These are phyloP conservation scores for Amblyopsis rosae DNA, from an alignment of 2,113 vertebrate species.

Conservation along the genomic window DNA sequence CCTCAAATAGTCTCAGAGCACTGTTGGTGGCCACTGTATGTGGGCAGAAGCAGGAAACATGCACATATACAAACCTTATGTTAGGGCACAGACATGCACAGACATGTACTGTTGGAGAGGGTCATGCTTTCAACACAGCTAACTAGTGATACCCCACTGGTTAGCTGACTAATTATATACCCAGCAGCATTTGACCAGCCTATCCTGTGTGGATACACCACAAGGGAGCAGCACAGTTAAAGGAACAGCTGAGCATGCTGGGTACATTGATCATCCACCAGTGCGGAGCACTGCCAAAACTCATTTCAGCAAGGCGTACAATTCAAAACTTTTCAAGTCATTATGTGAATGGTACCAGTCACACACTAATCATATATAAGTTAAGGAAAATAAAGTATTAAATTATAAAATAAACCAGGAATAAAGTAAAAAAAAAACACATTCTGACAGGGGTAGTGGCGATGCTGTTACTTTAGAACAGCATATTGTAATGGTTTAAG, in stretches of 20 bases:
- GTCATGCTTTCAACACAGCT: too few relatives aligned
- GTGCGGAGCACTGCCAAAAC: not conserved
- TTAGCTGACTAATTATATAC: slow-evolving; percentile 28
- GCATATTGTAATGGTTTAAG: slow-evolving; percentile 58
- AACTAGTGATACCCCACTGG: too few relatives aligned
- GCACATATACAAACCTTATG: not conserved
- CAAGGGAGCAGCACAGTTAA: slow-evolving; percentile 90
- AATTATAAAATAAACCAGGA: not conserved
- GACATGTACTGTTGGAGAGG: too few relatives aligned
- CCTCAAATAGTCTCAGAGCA: slow-evolving; percentile 2
- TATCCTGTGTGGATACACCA: slow-evolving; percentile 67
- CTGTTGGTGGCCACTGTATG: not conserved
- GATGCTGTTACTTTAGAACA: slow-evolving; percentile 11
- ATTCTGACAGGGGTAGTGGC: not conserved
- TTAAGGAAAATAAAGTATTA: not conserved
- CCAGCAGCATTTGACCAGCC: slow-evolving; percentile 5
- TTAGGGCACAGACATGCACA: too few relatives aligned
- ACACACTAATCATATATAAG: too few relatives aligned
- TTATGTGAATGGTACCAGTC: too few relatives aligned
- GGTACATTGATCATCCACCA: slow-evolving; percentile 10
- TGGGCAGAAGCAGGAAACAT: not conserved
- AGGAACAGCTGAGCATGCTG: slow-evolving; percentile 47
- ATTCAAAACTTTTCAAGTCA: not conserved
- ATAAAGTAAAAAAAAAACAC: not conserved
- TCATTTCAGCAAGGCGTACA: not conserved